Conservation (phyloP, 2,888 invertebrate species). For the Odontomyia ornata region DNA sequence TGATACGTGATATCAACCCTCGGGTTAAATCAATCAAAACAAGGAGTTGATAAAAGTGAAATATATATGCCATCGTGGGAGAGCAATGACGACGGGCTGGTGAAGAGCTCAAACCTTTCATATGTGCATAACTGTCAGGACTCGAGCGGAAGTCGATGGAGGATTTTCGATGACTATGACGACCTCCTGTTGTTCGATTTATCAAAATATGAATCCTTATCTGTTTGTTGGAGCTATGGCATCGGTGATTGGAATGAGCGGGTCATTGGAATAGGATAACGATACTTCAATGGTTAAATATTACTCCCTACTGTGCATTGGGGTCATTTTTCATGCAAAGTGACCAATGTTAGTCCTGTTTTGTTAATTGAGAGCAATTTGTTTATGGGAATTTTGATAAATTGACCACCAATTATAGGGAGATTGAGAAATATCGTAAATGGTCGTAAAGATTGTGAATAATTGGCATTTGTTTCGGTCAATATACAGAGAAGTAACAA, state of each 20-base stretch:
- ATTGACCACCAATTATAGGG: too few species aligned
- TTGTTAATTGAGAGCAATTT: conserved; percentile 38
- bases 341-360: conserved; percentile 19
- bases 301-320: neutral
- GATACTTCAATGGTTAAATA: conserved; percentile 14
- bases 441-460: too few species aligned
- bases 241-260: neutral
- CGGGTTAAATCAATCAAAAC: conserved; percentile 45
- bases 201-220: conserved; percentile 36
- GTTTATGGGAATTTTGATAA: conserved; percentile 1
- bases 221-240: conserved; percentile 8
- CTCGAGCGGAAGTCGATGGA: neutral
- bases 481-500: too few species aligned
- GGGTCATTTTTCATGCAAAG: conserved; percentile 26
- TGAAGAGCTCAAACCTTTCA: neutral
- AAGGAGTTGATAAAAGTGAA: conserved; percentile 41
- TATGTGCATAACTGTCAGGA: neutral
- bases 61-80: conserved; percentile 12
- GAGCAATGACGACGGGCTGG: neutral
- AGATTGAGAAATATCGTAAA: too few species aligned
- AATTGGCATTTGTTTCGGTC: too few species aligned
- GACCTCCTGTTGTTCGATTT: conserved; percentile 42
- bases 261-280: conserved; percentile 1
- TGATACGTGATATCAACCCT: conserved; percentile 44
- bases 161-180: conserved; percentile 13